Percentiles rank a stretch among this genome's conserved stretches.
Evolutionary conservation across 2,888 invertebrate genomes (phyloP).

Genomic region (Rutpela maculata): DNA sequence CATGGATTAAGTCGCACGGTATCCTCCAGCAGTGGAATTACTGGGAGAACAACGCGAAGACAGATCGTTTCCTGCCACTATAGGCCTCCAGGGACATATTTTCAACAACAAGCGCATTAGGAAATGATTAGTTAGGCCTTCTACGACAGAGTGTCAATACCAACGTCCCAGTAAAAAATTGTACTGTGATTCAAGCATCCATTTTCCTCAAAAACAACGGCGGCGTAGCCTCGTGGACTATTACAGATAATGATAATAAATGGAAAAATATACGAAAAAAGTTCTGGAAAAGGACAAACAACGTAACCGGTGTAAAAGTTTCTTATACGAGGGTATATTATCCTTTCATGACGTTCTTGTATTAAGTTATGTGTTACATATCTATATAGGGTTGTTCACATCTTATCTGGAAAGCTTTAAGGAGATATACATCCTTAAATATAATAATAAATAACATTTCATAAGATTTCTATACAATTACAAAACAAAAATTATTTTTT

Average conservation of each 20-base stretch:
- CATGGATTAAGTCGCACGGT: slow-evolving; percentile 3
- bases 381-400: too few species aligned
- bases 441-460: too few species aligned
- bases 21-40: background rate
- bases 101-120: slow-evolving; percentile 5
- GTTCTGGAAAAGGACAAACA: background rate
- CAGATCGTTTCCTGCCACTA: slow-evolving; percentile 7
- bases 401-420: too few species aligned
- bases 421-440: too few species aligned
- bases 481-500: too few species aligned
- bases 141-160: background rate
- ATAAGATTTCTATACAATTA: too few species aligned
- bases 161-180: background rate
- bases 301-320: background rate
- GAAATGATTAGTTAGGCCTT: slow-evolving; percentile 7
- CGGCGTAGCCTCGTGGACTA: background rate
- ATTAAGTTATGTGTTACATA: too few species aligned
- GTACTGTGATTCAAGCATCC: background rate
- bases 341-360: too few species aligned
- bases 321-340: background rate
- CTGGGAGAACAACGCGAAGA: slow-evolving; percentile 6
- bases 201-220: background rate
- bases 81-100: slow-evolving; percentile 18
- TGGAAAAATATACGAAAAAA: background rate
- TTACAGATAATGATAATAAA: background rate